Percentiles rank a stretch among this genome's conserved stretches.
These are phyloP conservation scores for Dendrolimus kikuchii DNA, from an alignment of 1,140 invertebrate genomes.

Conservation along the genomic window DNA sequence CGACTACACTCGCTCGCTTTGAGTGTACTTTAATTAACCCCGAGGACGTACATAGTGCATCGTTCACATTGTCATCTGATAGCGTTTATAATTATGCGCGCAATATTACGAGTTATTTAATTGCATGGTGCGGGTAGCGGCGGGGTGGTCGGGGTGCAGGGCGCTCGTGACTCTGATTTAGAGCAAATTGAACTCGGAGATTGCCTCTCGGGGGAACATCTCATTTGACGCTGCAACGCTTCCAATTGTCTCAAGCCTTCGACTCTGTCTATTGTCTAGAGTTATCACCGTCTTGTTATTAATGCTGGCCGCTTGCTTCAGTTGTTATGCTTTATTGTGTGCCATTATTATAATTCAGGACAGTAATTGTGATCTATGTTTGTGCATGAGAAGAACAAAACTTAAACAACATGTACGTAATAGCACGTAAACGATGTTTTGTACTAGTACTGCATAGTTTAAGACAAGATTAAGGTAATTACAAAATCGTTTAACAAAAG, in stretches of 20 bases:
- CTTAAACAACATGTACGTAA: no score
- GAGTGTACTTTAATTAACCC: slow-evolving; percentile 13
- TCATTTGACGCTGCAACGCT: slow-evolving; percentile 60
- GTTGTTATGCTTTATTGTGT: slow-evolving; percentile 13
- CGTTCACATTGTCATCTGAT: slow-evolving; percentile 20
- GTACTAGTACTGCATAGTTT: neutral
- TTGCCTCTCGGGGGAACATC: slow-evolving; percentile 50
- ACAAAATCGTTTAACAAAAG: no score
- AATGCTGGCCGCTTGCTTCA: slow-evolving; percentile 17
- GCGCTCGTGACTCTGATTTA: slow-evolving; percentile 42
- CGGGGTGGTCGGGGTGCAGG: slow-evolving; percentile 4
- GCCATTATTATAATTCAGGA: slow-evolving; percentile 9
- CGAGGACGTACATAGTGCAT: slow-evolving; percentile 13
- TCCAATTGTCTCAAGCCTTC: slow-evolving; percentile 45
- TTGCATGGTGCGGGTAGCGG: slow-evolving; percentile 14
- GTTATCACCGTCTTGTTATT: slow-evolving; percentile 23
- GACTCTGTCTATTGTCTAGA: slow-evolving; percentile 29
- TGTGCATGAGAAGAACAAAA: neutral
- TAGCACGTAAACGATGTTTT: neutral
- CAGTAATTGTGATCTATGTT: neutral
- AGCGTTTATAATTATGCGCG: slow-evolving; percentile 29
- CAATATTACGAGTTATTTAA: slow-evolving; percentile 25
- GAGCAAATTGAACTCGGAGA: slow-evolving; percentile 61
- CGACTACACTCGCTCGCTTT: neutral
- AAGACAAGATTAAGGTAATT: no score